Percentiles rank a stretch among this genome's conserved stretches.
Evolutionary conservation across 2,113 vertebrate species (phyloP).

Genomic region (Spermophilus dauricus): DNA sequence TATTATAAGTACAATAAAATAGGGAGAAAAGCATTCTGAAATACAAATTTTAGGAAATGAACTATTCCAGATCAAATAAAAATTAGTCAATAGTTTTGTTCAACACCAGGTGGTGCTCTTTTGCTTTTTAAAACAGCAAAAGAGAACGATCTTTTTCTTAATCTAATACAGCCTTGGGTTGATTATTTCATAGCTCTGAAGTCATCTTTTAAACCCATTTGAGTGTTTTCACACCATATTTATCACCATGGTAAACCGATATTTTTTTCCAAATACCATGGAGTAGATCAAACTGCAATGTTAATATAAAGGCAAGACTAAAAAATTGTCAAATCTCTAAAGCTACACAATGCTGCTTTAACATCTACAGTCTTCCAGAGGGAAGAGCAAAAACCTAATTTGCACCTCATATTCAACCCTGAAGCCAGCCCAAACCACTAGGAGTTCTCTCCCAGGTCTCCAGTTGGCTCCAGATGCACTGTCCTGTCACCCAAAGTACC

Average conservation of each 20-base stretch:
- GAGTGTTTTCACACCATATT: background rate
- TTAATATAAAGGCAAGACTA: slow-evolving; percentile 23
- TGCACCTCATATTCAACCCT: slow-evolving; percentile 2
- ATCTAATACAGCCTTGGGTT: slow-evolving; percentile 8
- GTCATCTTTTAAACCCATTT: slow-evolving; percentile 22
- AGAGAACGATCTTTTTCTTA: background rate
- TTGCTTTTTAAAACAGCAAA: slow-evolving; percentile 77
- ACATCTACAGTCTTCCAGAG: background rate
- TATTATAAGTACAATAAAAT: background rate
- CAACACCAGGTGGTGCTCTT: slow-evolving; percentile 89
- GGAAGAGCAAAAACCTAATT: background rate
- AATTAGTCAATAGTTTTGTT: slow-evolving; percentile 40
- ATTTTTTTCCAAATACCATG: background rate
- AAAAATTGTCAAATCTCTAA: slow-evolving; percentile 50
- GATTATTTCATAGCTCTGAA: slow-evolving; percentile 36
- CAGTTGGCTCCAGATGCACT: background rate
- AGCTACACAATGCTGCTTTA: background rate
- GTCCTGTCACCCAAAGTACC: background rate
- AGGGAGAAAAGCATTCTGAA: slow-evolving; percentile 27
- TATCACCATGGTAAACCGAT: slow-evolving; percentile 12
- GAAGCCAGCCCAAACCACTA: background rate
- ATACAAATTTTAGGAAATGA: background rate
- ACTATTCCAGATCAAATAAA: background rate
- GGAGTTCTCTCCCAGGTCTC: background rate
- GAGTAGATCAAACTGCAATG: background rate